phyloP scores from a whole-genome alignment of 2,797 vertebrate genomes.

The Gallinago stenura region DNA sequence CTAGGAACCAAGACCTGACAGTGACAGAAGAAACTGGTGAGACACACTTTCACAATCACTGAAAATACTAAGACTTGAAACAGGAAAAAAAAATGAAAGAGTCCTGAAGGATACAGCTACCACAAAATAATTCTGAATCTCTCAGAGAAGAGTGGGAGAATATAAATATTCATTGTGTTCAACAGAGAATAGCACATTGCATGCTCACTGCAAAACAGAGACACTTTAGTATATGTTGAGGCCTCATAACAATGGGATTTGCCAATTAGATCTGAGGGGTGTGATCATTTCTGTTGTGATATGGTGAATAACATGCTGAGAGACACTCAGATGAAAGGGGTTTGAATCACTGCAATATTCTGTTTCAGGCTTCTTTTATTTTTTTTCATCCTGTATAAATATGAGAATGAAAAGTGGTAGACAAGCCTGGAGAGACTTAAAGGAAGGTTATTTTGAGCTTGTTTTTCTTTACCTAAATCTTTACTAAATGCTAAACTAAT shows the following conservation, averaged over 20 bases:
- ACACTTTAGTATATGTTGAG: slow-evolving; percentile 29
- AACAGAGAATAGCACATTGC: slow-evolving; percentile 43
- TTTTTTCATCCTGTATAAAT: slow-evolving; percentile 41
- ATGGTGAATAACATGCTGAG: slow-evolving; percentile 61
- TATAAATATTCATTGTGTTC: slow-evolving; percentile 73
- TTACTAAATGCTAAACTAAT: slow-evolving; percentile 58
- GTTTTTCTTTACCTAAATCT: slow-evolving; percentile 54
- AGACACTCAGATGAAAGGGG: slow-evolving; percentile 53
- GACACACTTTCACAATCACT: not conserved
- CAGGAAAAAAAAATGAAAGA: slow-evolving; percentile 14
- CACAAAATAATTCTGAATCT: slow-evolving; percentile 15
- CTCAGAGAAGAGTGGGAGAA: slow-evolving; percentile 24
- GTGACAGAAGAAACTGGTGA: not conserved
- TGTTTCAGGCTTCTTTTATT: slow-evolving; percentile 6
- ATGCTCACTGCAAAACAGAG: slow-evolving; percentile 31
- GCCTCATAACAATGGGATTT: slow-evolving; percentile 68
- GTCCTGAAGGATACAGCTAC: slow-evolving; percentile 34
- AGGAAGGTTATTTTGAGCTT: slow-evolving; percentile 60
- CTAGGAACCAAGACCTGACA: not conserved
- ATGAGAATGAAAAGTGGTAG: slow-evolving; percentile 36
- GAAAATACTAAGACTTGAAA: slow-evolving; percentile 41
- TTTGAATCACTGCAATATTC: slow-evolving; percentile 49
- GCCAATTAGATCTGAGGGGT: slow-evolving; percentile 73
- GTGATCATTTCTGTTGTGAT: slow-evolving; percentile 65
- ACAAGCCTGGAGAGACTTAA: slow-evolving; percentile 51